These are phyloP conservation scores for Eilema caniola DNA, from an alignment of 2,888 invertebrate species.

Conservation along the genomic window DNA sequence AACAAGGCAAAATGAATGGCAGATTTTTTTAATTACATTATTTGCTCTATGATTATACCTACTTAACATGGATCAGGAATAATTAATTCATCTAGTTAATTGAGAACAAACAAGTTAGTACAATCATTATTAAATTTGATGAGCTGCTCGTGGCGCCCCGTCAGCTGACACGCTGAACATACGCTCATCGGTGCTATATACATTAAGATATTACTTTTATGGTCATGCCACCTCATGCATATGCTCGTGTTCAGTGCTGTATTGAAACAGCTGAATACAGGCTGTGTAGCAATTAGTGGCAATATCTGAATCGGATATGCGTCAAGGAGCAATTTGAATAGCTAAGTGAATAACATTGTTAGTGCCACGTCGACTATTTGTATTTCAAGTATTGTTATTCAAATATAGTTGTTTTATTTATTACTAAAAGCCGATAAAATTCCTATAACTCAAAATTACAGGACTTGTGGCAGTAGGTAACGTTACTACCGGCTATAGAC, in stretches of 20 bases:
- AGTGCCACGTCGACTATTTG: neutral
- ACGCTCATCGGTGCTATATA: neutral
- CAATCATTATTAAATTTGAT: too few relatives aligned
- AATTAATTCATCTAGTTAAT: neutral
- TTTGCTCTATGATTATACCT: too few relatives aligned
- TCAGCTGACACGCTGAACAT: neutral
- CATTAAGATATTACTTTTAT: neutral
- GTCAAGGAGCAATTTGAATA: neutral
- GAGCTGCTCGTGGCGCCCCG: neutral
- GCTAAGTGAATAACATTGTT: neutral
- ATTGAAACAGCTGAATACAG: constrained; percentile 13
- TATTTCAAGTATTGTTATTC: neutral
- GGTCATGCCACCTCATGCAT: constrained; percentile 4
- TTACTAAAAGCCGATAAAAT: neutral
- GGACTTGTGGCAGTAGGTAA: too few relatives aligned
- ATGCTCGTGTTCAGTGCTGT: constrained; percentile 1
- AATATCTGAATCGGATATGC: constrained; percentile 7
- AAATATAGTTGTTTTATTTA: neutral
- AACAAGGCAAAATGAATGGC: too few relatives aligned
- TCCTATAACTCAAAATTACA: too few relatives aligned
- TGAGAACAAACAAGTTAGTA: neutral
- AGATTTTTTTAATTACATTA: too few relatives aligned
- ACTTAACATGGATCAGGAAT: too few relatives aligned
- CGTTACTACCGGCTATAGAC: too few relatives aligned
- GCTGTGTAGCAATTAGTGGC: neutral